These are phyloP conservation scores for Triplophysa rosa DNA, from an alignment of 2,113 vertebrate genomes.

Conservation along the genomic window DNA sequence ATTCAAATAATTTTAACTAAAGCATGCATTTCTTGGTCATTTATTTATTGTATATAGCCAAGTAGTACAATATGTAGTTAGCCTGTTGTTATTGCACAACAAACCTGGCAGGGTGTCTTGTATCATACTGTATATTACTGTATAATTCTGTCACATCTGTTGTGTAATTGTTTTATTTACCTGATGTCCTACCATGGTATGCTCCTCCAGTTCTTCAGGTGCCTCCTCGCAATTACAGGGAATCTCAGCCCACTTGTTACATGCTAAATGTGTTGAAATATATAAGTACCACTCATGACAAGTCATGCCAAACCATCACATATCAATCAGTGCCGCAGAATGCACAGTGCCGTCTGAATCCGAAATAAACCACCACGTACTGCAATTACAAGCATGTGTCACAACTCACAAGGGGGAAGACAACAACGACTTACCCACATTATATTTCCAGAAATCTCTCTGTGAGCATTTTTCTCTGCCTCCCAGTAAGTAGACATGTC, in stretches of 20 bases:
- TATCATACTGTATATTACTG: too few species aligned
- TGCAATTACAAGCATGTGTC: background rate
- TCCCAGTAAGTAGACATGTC: constrained; percentile 79
- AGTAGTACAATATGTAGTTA: too few species aligned
- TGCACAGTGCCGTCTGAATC: background rate
- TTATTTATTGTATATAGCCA: too few species aligned
- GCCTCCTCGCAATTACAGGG: constrained; percentile 67
- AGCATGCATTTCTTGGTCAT: too few species aligned
- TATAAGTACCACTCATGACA: constrained; percentile 51
- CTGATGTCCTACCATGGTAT: constrained; percentile 83
- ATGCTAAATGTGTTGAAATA: constrained; percentile 66
- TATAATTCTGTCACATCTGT: background rate
- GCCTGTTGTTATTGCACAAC: too few species aligned
- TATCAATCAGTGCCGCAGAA: background rate
- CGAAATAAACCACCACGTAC: background rate
- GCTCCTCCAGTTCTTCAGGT: constrained; percentile 83
- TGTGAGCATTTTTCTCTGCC: constrained; percentile 70
- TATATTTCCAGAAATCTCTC: constrained; percentile 85
- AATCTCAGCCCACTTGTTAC: constrained; percentile 78
- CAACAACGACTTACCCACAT: constrained; percentile 72
- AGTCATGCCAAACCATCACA: background rate
- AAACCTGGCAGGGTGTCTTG: too few species aligned
- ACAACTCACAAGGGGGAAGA: background rate
- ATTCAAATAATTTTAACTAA: too few species aligned
- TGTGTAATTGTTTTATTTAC: constrained; percentile 58